Base-by-base conservation (phyloP, 2,888 invertebrate genomes). In the Polyommatus icarus region DNA sequence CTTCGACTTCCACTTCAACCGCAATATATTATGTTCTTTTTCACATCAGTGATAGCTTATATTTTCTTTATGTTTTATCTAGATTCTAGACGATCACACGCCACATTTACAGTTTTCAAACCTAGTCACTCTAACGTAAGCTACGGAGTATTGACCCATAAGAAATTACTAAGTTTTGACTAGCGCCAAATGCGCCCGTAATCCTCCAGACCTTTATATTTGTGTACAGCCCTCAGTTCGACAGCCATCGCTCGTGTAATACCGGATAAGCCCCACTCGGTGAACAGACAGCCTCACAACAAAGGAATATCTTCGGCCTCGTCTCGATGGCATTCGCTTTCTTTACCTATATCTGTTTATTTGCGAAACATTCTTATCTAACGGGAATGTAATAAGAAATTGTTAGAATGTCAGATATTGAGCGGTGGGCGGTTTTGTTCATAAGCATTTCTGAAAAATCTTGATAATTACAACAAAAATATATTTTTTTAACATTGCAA, bases 201-300 rank as follows among this genome's bases (percentile, higher is more conserved):
- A 76, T 79, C 78, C 75, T 77, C 80, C 76, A 79, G 73, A 78
- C 78, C 72, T 73, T 79, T 79, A 78, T 81, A 82, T 80, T 80
- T 81, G 81, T 82, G 79, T 82, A 81, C 79, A 83, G 84, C 83
- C 82, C 81, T 83, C 85, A 85, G 84, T 85, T 85, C 83, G 83
- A 82, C 85, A 86, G 85, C 86, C 87, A 90, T 91, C 88, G 90
- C 87, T 89, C 89, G 84, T 84, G 85, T 86, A 89, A 91, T 90
- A 87, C 89, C 86, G 86, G 86, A 89, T 87, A 89, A 87, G 87
- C 84, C 84, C 85, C 86, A 87, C 87, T 88, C 80, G 87, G 83
- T 83, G 86, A 87, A 88, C 84, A 86, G 87, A 86, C 85, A 84
- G 84, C 84, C 84, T 85, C 82, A 81, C 84, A 87, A 89, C 89